Percentiles rank a stretch among this genome's conserved stretches.
Evolutionary conservation across 1,140 invertebrate genomes (phyloP).

Genomic region (Metaphire vulgaris): DNA sequence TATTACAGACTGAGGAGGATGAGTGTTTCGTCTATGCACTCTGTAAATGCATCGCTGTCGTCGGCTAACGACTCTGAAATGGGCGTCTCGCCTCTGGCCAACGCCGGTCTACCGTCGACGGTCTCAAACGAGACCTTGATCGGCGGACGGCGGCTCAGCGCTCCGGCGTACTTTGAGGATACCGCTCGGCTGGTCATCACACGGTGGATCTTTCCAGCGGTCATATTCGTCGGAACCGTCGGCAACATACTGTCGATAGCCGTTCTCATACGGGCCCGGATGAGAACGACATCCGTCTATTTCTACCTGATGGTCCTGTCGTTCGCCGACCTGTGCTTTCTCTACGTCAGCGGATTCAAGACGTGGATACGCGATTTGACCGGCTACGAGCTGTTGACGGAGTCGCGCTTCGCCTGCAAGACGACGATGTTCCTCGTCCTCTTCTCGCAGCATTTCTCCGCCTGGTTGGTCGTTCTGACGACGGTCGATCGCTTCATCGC

Average conservation of each 20-base stretch:
- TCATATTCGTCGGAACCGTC: conserved; percentile 40
- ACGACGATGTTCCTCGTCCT: conserved; percentile 12
- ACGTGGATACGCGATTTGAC: conserved; percentile 40
- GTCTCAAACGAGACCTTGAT: no score
- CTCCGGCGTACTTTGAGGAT: no score
- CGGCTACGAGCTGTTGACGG: conserved; percentile 17
- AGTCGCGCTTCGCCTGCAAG: conserved; percentile 14
- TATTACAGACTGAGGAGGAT: no score
- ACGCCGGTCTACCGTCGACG: no score
- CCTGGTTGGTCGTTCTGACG: conserved; percentile 21
- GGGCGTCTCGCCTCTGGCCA: no score
- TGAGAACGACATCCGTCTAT: conserved; percentile 41
- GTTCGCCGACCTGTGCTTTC: conserved; percentile 43
- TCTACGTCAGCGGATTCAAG: conserved; percentile 45
- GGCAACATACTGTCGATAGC: conserved; percentile 42
- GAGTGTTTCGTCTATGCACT: no score
- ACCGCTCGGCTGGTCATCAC: no score
- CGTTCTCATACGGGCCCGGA: conserved; percentile 40
- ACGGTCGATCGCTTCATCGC: conserved; percentile 25
- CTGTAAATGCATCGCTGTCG: no score
- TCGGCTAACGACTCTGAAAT: no score
- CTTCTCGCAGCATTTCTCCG: conserved; percentile 19
- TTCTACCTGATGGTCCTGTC: conserved; percentile 47
- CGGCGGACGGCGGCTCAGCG: no score
- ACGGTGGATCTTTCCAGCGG: conserved; percentile 27